Conservation (phyloP, 2,797 vertebrate species). For the Sebastes flavidus region DNA sequence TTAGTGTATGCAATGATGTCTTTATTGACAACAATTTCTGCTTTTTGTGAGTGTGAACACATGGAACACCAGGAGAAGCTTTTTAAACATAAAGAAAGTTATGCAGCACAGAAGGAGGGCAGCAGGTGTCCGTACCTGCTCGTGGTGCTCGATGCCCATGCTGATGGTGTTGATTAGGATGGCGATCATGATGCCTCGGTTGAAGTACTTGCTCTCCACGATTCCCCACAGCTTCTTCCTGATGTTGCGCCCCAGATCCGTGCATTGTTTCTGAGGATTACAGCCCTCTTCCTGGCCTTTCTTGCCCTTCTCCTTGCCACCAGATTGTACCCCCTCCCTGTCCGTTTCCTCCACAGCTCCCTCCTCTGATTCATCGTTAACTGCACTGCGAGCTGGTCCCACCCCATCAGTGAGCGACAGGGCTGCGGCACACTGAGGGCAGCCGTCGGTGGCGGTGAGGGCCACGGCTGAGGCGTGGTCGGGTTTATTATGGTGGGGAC, state of each 20-base stretch:
- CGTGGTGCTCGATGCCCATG: conserved; percentile 96
- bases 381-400: conserved; percentile 25
- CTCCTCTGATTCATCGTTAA: conserved; percentile 60
- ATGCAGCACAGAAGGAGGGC: neutral
- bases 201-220: conserved; percentile 98
- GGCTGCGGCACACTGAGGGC: conserved; percentile 79
- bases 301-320: conserved; percentile 46
- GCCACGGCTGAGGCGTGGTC: conserved; percentile 78
- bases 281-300: conserved; percentile 38
- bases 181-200: conserved; percentile 96
- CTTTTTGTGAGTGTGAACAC: neutral
- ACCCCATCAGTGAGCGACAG: conserved; percentile 58
- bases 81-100: neutral
- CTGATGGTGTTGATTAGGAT: conserved; percentile 98
- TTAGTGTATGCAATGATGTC: too few relatives aligned
- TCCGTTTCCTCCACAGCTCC: conserved; percentile 61
- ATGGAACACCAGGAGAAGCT: neutral
- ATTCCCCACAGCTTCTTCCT: conserved; percentile 88
- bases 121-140: conserved; percentile 84
- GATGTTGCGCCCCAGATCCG: conserved; percentile 74
- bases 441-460: conserved; percentile 77
- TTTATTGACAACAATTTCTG: too few relatives aligned
- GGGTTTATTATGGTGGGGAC: conserved; percentile 81
- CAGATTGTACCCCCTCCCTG: conserved; percentile 21
- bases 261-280: conserved; percentile 52